Evolutionary conservation across 2,888 invertebrate genomes (phyloP).

Genomic region (Laothoe populi): DNA sequence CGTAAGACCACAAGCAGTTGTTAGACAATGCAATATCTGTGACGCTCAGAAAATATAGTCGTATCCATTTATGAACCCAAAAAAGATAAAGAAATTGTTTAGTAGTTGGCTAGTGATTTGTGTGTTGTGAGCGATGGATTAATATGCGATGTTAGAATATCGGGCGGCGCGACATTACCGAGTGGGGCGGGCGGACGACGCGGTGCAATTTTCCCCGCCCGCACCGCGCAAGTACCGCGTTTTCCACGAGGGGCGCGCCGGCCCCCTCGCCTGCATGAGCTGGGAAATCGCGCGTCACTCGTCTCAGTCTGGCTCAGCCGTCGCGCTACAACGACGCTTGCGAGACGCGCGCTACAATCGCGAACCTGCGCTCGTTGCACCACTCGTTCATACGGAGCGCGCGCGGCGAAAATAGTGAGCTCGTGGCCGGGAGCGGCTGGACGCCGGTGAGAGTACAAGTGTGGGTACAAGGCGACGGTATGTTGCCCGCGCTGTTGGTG

Average conservation of each 20-base stretch:
- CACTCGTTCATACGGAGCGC: conserved; percentile 56
- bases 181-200: conserved; percentile 58
- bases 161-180: conserved; percentile 46
- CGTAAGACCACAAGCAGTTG: conserved; percentile 2
- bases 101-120: neutral
- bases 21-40: conserved; percentile 5
- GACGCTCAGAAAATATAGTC: conserved; percentile 1
- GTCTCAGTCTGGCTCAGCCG: conserved; percentile 80
- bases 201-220: conserved; percentile 78
- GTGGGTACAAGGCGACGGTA: conserved; percentile 61
- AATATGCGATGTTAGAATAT: conserved; percentile 22
- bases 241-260: conserved; percentile 80
- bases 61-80: conserved; percentile 4
- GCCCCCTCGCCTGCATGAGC: conserved; percentile 73
- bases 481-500: conserved; percentile 76
- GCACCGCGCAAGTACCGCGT: conserved; percentile 67
- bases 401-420: conserved; percentile 80
- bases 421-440: conserved; percentile 70
- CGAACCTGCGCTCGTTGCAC: conserved; percentile 62
- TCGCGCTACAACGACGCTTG: conserved; percentile 76
- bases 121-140: conserved; percentile 6
- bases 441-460: conserved; percentile 59
- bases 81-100: conserved; percentile 4
- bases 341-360: conserved; percentile 63
- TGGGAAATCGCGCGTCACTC: conserved; percentile 78